These are phyloP conservation scores for Megalurothrips usitatus DNA, from an alignment of 2,888 invertebrate genomes.

Conservation along the genomic window DNA sequence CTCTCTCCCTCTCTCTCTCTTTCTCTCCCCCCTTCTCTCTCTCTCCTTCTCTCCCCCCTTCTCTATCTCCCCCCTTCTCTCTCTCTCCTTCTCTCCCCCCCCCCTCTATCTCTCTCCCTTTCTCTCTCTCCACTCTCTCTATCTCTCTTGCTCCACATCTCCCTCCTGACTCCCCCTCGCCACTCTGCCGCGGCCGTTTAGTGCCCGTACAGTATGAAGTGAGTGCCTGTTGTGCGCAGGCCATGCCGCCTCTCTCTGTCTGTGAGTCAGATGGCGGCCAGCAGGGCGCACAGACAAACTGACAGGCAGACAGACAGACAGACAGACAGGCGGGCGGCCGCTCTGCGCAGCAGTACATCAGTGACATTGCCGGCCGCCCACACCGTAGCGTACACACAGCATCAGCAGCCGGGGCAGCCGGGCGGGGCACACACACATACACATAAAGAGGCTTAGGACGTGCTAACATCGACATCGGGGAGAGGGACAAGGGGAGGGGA, in stretches of 20 bases:
- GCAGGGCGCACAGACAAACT: conserved; percentile 7
- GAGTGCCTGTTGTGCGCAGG: too few species aligned
- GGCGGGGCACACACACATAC: not conserved
- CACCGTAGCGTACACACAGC: not conserved
- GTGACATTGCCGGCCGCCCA: conserved; percentile 1
- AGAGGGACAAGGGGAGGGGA: too few species aligned
- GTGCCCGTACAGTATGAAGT: too few species aligned
- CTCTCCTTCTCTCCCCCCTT: not conserved
- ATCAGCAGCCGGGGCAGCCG: not conserved
- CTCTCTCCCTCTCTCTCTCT: not conserved
- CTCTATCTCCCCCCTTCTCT: not conserved
- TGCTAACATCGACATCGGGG: too few species aligned
- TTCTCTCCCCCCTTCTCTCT: not conserved
- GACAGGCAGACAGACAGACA: not conserved
- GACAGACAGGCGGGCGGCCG: not conserved
- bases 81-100: not conserved
- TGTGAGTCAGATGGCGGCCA: not conserved
- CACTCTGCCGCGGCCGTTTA: too few species aligned
- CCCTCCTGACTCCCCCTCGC: not conserved
- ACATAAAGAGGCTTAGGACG: too few species aligned
- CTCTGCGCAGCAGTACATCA: conserved; percentile 20
- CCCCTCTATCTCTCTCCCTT: not conserved
- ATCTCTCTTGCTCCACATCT: conserved; percentile 27
- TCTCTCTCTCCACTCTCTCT: conserved; percentile 30
- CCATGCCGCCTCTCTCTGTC: too few species aligned